These are phyloP conservation scores for Danio albolineatus DNA, from an alignment of 2,797 vertebrate genomes.

Conservation along the genomic window DNA sequence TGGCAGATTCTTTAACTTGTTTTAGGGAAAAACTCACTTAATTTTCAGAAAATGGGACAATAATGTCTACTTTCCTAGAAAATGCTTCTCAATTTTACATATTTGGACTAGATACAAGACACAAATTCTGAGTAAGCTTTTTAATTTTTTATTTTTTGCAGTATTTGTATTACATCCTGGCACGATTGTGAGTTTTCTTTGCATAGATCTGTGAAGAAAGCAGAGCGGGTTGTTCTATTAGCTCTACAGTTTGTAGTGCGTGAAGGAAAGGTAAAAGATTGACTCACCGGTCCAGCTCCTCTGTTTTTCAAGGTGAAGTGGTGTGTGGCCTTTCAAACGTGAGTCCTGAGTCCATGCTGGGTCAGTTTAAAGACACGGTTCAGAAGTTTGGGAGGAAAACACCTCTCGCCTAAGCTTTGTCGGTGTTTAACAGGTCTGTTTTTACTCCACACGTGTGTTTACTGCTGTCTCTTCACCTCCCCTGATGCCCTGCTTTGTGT, in stretches of 20 bases:
- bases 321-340: neutral
- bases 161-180: no score
- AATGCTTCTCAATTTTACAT: no score
- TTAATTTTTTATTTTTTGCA: no score
- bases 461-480: constrained; percentile 37
- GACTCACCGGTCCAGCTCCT: constrained; percentile 44
- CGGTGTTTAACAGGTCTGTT: neutral
- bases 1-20: no score
- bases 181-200: neutral
- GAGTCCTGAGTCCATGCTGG: constrained; percentile 34
- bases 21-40: no score
- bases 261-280: constrained; percentile 17
- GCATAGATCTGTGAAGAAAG: neutral
- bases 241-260: neutral
- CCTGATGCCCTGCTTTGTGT: constrained; percentile 44
- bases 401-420: constrained; percentile 13
- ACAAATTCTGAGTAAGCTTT: no score
- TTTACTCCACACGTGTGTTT: constrained; percentile 25
- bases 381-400: neutral
- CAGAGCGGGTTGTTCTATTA: neutral
- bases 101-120: no score
- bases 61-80: no score
- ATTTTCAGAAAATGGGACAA: no score
- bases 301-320: neutral
- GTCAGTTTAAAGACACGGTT: neutral